Evolutionary conservation across 2,797 vertebrate species (phyloP), one percentile per base, ranked within the genome.

Genomic region (Morelia viridis): DNA sequence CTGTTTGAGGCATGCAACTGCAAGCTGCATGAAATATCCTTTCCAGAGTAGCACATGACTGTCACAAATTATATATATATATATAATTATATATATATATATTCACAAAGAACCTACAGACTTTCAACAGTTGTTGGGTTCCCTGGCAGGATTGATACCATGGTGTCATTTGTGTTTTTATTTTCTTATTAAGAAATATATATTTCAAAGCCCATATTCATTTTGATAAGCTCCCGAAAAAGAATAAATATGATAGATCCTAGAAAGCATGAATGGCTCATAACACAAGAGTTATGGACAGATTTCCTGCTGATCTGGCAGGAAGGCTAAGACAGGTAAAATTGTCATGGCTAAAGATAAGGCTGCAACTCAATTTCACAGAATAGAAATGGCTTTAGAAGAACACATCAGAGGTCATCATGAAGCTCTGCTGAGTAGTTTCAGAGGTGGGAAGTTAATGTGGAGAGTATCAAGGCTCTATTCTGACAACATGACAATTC

Each of bases 191-290:
- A 85, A 89, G 80, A 87, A 17, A 0, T n/a, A 11, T 61, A 56
- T 64, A n/a, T 71, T 76, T 11, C 41, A 31, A 92, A 56, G 57
- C 88, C 76, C 0, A 28, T 41, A 26, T 26, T 46, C 62, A 83
- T 68, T 92, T 80, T 88, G 88, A 9, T 46, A 91, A 60, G n/a
- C 31, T 91, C 71, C 17, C 19, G 41, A 53, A 88, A 80, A 53
- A 83, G 89, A 90, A 92, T 57, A 64, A 71, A 89, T 65, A 64
- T 76, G 87, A 86, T 50, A 58, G 89, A 86, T 90, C 57, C 84
- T 22, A 35, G 90, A 31, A 41, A 84, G 64, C 65, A 28, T 88
- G 71, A 85, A 76, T 56, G 89, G 85, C 41, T 88, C 64, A 26
- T 84, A 91, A 62, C 56, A 53, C 61, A 46, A 87, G 88, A 58